phyloP scores from a whole-genome alignment of 2,888 invertebrate genomes.

The Brenthis daphne region DNA sequence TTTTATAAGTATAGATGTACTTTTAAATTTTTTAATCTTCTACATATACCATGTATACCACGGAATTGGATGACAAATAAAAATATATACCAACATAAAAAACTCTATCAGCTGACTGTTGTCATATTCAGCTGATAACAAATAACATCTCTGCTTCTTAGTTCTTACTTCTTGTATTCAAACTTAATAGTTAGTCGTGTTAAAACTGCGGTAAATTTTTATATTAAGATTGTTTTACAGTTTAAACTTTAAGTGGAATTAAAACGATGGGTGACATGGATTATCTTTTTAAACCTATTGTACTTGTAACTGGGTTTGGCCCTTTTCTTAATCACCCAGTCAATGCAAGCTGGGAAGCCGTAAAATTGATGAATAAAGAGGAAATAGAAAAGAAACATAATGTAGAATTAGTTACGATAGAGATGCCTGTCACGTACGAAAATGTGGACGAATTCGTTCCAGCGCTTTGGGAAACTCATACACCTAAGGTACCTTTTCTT shows the following conservation, averaged over 20 bases:
- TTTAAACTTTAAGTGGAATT: neutral
- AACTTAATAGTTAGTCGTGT: neutral
- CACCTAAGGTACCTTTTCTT: slow-evolving; percentile 83
- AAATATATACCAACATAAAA: slow-evolving; percentile 43
- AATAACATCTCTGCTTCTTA: neutral
- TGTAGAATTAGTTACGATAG: slow-evolving; percentile 79
- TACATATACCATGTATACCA: too few species aligned
- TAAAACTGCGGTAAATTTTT: neutral
- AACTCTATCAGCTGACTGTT: slow-evolving; percentile 56
- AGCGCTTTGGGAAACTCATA: slow-evolving; percentile 85
- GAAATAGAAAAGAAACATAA: slow-evolving; percentile 76
- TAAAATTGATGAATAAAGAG: slow-evolving; percentile 83
- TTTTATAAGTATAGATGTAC: neutral
- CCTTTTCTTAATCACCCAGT: slow-evolving; percentile 87
- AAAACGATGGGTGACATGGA: slow-evolving; percentile 57
- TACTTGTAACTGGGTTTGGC: slow-evolving; percentile 90
- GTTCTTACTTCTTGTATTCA: neutral
- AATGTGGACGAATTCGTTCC: slow-evolving; percentile 85
- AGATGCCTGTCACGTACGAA: slow-evolving; percentile 88
- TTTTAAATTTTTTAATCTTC: neutral
- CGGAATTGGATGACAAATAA: too few species aligned
- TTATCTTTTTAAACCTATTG: slow-evolving; percentile 61
- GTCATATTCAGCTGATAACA: slow-evolving; percentile 25
- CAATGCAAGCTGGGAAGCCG: slow-evolving; percentile 93
- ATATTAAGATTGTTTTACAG: neutral